These are phyloP conservation scores for Acanthiza pusilla DNA, from an alignment of 2,797 vertebrate species.

Conservation along the genomic window DNA sequence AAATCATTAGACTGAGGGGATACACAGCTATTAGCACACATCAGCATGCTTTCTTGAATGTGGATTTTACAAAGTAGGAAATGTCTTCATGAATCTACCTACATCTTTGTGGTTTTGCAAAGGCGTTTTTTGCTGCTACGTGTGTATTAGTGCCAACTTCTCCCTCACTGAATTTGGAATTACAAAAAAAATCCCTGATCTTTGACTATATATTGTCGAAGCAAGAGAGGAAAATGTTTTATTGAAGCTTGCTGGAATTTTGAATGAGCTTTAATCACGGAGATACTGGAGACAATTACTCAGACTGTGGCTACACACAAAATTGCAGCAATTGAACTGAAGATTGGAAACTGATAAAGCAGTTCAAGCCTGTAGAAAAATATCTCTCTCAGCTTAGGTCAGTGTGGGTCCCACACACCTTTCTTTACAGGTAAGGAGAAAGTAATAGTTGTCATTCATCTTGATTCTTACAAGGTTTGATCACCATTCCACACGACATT, in stretches of 20 bases:
- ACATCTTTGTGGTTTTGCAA: background rate
- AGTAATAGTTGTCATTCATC: background rate
- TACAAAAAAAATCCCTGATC: background rate
- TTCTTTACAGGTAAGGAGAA: background rate
- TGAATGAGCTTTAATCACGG: conserved; percentile 46
- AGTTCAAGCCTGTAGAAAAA: background rate
- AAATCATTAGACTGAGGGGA: conserved; percentile 39
- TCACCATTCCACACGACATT: background rate
- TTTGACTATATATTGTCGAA: background rate
- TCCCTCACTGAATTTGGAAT: background rate
- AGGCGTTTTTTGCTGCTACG: background rate
- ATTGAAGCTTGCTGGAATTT: conserved; percentile 21
- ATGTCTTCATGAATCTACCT: background rate
- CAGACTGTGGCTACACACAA: background rate
- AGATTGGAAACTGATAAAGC: conserved; percentile 20
- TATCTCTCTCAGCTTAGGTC: background rate
- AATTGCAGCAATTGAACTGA: background rate
- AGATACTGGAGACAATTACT: conserved; percentile 19
- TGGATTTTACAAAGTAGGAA: conserved; percentile 32
- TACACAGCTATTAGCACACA: conserved; percentile 24
- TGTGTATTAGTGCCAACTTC: background rate
- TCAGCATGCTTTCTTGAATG: background rate
- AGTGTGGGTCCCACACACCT: background rate
- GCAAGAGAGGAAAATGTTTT: background rate
- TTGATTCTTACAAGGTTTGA: background rate